Evolutionary conservation across 2,797 vertebrate species (phyloP).

Genomic region (Apodemus agrarius): DNA sequence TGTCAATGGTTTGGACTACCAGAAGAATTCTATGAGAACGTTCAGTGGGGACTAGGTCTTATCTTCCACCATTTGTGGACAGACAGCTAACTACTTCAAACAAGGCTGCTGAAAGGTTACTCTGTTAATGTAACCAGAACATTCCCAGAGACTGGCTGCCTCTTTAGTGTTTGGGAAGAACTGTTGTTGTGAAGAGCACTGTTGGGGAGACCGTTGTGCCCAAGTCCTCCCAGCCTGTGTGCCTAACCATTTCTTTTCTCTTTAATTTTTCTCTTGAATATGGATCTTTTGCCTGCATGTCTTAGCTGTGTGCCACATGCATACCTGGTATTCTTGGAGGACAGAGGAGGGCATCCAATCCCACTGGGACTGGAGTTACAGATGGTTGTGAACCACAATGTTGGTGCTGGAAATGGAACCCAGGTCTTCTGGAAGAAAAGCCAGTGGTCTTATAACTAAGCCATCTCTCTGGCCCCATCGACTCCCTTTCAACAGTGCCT

Average conservation of each 20-base stretch:
- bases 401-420: not conserved
- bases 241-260: not conserved
- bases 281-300: not conserved
- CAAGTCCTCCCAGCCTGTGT: not conserved
- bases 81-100: not conserved
- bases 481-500: not conserved
- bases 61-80: not conserved
- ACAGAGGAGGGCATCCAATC: not conserved
- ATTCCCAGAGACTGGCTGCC: not conserved
- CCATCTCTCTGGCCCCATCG: not conserved
- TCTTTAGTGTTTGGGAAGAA: not conserved
- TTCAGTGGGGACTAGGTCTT: not conserved
- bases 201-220: not conserved
- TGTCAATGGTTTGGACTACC: not conserved
- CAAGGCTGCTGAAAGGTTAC: not conserved
- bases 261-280: not conserved
- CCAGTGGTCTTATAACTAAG: not conserved
- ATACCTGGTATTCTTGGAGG: not conserved
- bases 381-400: not conserved
- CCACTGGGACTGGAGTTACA: not conserved
- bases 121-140: not conserved
- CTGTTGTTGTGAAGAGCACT: too few species aligned
- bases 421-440: not conserved
- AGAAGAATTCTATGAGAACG: slow-evolving; percentile 6
- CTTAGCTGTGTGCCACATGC: not conserved